Evolutionary conservation across 2,888 invertebrate genomes (phyloP), one percentile per base, ranked within the genome.

Genomic region (Bombylius discolor): DNA sequence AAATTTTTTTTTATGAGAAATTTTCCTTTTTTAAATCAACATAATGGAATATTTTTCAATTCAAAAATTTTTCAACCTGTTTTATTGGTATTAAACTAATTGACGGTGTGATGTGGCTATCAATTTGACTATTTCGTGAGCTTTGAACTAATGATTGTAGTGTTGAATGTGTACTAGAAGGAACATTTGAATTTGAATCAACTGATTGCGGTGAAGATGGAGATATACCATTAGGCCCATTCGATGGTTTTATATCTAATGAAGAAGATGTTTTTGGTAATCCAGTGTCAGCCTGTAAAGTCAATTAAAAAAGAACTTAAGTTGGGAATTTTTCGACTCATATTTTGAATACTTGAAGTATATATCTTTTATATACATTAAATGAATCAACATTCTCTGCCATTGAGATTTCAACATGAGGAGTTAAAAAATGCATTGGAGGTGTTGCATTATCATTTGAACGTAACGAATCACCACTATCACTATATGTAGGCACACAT

Each of bases 361-460:
- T 23, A 23, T 23, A 23, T 23, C 23, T 23, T 23, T 42, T 44
- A 14, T 12, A 36, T 71, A 73, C 72, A 68, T 72, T 72, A 61
- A 69, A 71, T 57, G 69, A 80, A 65, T 85, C 85, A 63, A 87
- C 87, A 59, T 86, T 84, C 68, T 89, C 89, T 23, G 88, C 85
- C 82, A 90, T 88, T 47, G 89, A 90, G 70, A 92, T 91, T 77
- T 92, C 91, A 44, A 92, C 90, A 64, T 92, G 92, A 7, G 92
- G 92, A 45, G 91, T 90, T 47, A 92, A 78, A 69, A 91, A 92
- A 72, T 92, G 90, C 89, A 90, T 90, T 1, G 90, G 90, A 12
- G 90, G 90, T 49, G 90, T 90, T 9, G 87, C 87, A 67, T 90
- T 90, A 68, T 90, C 89, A n/a, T 85, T 83, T 1, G 88, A 88